A percentile compares a stretch with the other conserved stretches of the same genome.
phyloP scores from a whole-genome alignment of 2,113 vertebrate species.

The Thalassarche chlororhynchos region DNA sequence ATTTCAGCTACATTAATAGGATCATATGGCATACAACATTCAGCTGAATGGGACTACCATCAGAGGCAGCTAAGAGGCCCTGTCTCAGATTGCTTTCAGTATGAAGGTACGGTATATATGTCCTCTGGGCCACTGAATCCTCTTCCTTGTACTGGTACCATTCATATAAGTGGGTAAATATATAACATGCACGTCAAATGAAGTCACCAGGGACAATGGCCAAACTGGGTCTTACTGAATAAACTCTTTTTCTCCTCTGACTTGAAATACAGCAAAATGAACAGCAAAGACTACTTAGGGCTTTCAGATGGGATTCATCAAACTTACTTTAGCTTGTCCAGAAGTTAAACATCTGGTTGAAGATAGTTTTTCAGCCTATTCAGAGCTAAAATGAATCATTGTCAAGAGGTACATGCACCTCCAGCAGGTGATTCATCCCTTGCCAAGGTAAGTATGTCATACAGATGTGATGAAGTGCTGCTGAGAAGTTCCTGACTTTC shows the following conservation, averaged over 20 bases:
- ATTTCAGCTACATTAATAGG: not conserved
- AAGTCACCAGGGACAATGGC: not conserved
- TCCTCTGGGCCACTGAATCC: not conserved
- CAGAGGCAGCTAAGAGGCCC: not conserved
- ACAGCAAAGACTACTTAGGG: not conserved
- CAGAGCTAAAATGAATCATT: not conserved
- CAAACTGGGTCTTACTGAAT: not conserved
- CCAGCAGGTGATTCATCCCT: slow-evolving; percentile 10
- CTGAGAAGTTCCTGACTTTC: slow-evolving; percentile 1
- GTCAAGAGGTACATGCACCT: not conserved
- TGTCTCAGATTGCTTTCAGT: not conserved
- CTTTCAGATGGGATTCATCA: slow-evolving; percentile 17
- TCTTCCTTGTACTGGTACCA: not conserved
- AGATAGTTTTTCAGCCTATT: slow-evolving; percentile 3
- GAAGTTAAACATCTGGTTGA: slow-evolving; percentile 22
- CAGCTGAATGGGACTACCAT: not conserved
- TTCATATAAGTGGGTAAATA: not conserved
- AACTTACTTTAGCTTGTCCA: not conserved
- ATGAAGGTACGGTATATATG: not conserved
- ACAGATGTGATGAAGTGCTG: slow-evolving; percentile 40
- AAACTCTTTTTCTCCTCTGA: not conserved
- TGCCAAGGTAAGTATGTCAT: not conserved
- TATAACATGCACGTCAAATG: not conserved
- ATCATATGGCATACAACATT: not conserved
- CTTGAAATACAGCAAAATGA: not conserved